Evolutionary conservation across 2,797 vertebrate species (phyloP), one percentile per base, ranked within the genome.

Genomic region (Nothura maculosa): DNA sequence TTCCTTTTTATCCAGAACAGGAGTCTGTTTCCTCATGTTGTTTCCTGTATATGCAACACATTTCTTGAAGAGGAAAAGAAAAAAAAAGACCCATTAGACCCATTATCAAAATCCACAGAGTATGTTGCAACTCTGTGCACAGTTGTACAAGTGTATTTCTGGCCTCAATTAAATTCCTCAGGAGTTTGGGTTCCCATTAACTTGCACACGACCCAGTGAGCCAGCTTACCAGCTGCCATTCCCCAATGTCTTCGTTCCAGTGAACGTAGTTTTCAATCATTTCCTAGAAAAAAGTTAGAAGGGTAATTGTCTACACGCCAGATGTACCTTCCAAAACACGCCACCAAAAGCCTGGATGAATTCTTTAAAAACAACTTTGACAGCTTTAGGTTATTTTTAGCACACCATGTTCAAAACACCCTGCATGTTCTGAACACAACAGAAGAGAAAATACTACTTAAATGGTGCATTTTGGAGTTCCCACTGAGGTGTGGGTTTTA

Each of bases 201-300:
- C 3, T 10, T 10, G n/a, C 1, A 27, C 6, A 4, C 0, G 20
- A 73, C 30, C 28, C 75, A 62, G 52, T 6, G 4, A 1, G 50
- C 24, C 30, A 90, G 80, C 99, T 98, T 96, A 99, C 99, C 98
- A 99, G 96, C 95, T 99, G 99, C 99, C 99, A 99, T 76, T 99
- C 99, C 84, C 99, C 99, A 82, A 99, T 99, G 96, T 99, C 99
- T 97, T 99, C 99, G n/a, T 99, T 99, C 99, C 99, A 99, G 94
- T 99, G 99, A 61, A 99, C 99, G 0, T 99, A 99, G 94, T 99
- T 99, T 96, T 99, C 99, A 85, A 99, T 99, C 99, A 99, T 99
- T 96, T 99, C 99, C 99, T 99, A 94, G 55, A 85, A 66, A 97
- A 55, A 52, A 95, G 84, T 34, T 48, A 96, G 43, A 67, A 30